Base-by-base conservation (phyloP, 2,888 invertebrate species). In the Argyra leucocephala region DNA sequence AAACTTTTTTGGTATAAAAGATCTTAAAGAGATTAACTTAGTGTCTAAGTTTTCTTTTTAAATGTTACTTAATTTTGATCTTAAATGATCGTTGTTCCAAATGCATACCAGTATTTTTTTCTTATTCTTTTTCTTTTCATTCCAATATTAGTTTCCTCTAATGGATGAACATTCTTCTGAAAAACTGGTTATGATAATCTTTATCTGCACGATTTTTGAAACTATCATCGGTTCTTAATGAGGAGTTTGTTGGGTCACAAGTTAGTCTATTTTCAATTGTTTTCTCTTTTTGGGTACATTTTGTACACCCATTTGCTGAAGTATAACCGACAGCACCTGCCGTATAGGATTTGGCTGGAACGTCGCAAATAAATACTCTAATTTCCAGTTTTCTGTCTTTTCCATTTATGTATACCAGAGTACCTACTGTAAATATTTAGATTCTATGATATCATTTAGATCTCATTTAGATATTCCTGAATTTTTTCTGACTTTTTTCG, bases 1-100 rank as follows among this genome's bases (percentile, higher is more conserved):
- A 36, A 67, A 67, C 37, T 66, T 66, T 58, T 57, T 66, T 7
- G 66, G 66, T 4, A 67, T 67, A 36, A n/a, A 63, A 26, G 4
- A 2, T 24, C 6, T 12, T 18, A 66, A 18, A 6, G 58, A 31
- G 2, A 31, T 22, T 1, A 67, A 23, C 21, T 57, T 22, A 37
- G 2, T 10, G 22, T 66, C 26, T 58, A 65, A 37, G 2, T 36
- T 22, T 24, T 61, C 12, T 15, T 37, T 37, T 37, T 37, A 3
- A 37, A 15, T 3, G 12, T 9, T 15, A 37, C 57, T 62, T n/a
- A 66, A 31, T 12, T 62, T 66, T 31, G 3, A 31, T 2, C n/a
- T 24, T 1, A 1, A 2, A 15, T 64, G 63, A 24, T 57, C 59
- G 15, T n/a, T 48, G 6, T 61, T 57, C 63, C 21, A 63, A 21